Conservation (phyloP, 2,888 invertebrate species). For the Monoplex corrugatus region DNA sequence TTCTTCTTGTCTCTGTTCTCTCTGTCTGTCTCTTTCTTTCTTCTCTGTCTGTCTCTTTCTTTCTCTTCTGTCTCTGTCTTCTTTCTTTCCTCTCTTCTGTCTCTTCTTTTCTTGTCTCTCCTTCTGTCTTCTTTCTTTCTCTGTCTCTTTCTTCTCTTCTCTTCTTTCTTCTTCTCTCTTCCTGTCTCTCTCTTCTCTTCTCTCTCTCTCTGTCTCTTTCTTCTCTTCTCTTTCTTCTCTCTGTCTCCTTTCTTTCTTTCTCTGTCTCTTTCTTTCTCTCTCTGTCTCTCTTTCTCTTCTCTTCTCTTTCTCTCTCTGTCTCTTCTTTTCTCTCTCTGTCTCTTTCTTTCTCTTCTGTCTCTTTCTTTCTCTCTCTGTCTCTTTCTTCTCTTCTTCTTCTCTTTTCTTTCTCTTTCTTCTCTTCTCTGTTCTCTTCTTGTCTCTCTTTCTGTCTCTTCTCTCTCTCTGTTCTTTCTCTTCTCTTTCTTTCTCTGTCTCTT, state of each 20-base stretch:
- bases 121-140: slow-evolving; percentile 36
- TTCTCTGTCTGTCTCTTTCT: neutral
- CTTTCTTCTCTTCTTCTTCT: neutral
- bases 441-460: neutral
- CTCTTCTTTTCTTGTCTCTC: slow-evolving; percentile 16
- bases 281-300: neutral
- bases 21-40: neutral
- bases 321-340: neutral
- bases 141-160: neutral
- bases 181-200: neutral
- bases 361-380: no score
- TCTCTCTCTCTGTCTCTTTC: neutral
- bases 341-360: neutral
- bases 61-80: neutral
- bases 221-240: slow-evolving; percentile 23
- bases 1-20: neutral
- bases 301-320: neutral
- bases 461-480: neutral
- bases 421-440: neutral
- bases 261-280: neutral
- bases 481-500: neutral
- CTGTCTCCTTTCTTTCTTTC: no score
- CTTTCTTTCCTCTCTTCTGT: no score
- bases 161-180: neutral
- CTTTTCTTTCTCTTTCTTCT: neutral